Conservation (phyloP, 2,113 vertebrate species). For the Pogona vitticeps region DNA sequence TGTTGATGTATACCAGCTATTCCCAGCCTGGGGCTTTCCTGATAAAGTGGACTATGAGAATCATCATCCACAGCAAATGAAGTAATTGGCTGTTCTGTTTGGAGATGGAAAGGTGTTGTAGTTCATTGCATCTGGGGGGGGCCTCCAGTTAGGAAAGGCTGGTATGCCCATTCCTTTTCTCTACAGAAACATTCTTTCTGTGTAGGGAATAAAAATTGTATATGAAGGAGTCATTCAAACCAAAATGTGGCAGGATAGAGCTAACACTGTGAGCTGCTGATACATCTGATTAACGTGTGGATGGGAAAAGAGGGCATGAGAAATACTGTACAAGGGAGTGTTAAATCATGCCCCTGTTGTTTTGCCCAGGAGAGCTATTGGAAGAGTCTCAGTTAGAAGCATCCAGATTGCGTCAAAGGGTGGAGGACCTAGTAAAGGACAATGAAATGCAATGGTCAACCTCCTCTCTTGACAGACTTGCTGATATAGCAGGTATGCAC, state of each 20-base stretch:
- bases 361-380: slow-evolving; percentile 86
- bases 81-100: too few species aligned
- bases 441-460: slow-evolving; percentile 84
- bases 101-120: too few species aligned
- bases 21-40: too few species aligned
- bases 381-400: slow-evolving; percentile 95
- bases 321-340: not conserved
- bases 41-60: too few species aligned
- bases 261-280: too few species aligned
- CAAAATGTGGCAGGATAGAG: not conserved
- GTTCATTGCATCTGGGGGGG: too few species aligned
- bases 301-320: rapidly evolving
- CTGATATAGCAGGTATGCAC: slow-evolving; percentile 67
- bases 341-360: slow-evolving; percentile 25
- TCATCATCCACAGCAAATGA: too few species aligned
- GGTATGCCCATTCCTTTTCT: not conserved
- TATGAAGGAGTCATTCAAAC: not conserved
- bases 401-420: slow-evolving; percentile 88
- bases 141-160: too few species aligned
- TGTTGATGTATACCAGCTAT: too few species aligned
- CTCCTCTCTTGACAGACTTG: slow-evolving; percentile 65
- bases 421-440: slow-evolving; percentile 92
- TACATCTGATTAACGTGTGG: not conserved
- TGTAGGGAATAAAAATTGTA: not conserved
- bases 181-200: not conserved